Conservation (phyloP, 2,113 vertebrate species). For the Microcebus griseorufus region DNA sequence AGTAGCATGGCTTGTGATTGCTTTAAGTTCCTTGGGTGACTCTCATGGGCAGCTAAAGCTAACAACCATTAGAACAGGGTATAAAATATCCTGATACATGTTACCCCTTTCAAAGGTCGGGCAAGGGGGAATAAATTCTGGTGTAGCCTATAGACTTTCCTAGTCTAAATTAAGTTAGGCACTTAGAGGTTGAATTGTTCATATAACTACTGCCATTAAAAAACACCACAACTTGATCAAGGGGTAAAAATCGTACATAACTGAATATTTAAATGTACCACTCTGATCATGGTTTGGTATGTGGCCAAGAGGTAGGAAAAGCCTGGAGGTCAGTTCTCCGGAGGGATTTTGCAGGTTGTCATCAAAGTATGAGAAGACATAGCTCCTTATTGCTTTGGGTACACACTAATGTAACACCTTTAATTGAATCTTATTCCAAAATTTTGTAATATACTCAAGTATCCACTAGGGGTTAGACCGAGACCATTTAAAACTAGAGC, state of each 20-base stretch:
- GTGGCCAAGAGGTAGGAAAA: not conserved
- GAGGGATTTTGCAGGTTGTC: not conserved
- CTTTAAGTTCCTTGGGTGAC: not conserved
- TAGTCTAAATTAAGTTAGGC: not conserved
- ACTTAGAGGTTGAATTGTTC: constrained; percentile 6
- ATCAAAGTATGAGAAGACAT: not conserved
- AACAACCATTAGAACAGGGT: not conserved
- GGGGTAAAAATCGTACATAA: not conserved
- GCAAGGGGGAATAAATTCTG: not conserved
- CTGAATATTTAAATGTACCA: not conserved
- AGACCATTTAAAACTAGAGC: constrained; percentile 71
- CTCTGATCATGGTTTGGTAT: not conserved
- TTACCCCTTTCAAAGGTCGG: not conserved
- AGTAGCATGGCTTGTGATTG: not conserved
- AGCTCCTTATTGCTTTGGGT: not conserved
- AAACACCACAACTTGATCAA: not conserved
- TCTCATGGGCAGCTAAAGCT: not conserved
- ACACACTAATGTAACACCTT: constrained; percentile 17
- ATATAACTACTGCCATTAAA: not conserved
- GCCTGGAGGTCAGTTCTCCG: not conserved
- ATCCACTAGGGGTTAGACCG: constrained; percentile 79
- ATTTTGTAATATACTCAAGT: constrained; percentile 74
- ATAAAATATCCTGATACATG: not conserved
- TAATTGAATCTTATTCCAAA: constrained; percentile 15
- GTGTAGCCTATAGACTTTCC: not conserved